These are phyloP conservation scores for Eulithis testata DNA, from an alignment of 2,888 invertebrate species.

Conservation along the genomic window DNA sequence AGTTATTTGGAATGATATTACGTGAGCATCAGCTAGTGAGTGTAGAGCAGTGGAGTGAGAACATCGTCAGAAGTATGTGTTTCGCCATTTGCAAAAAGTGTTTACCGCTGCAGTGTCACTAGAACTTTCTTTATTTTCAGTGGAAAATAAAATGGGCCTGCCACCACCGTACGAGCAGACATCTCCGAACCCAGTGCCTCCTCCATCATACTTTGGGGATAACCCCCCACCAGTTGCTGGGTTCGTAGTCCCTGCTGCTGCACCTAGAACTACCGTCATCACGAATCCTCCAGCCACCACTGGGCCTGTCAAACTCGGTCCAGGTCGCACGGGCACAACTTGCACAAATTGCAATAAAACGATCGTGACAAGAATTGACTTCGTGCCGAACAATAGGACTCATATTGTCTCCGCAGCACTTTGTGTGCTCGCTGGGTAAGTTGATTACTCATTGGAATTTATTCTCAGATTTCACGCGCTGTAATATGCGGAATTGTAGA, in stretches of 20 bases:
- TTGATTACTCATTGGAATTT: conserved; percentile 23
- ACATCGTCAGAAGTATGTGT: too few relatives aligned
- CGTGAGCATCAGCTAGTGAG: too few relatives aligned
- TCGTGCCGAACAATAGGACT: conserved; percentile 75
- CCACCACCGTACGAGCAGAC: conserved; percentile 75
- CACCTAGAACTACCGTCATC: conserved; percentile 70
- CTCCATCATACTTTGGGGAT: conserved; percentile 76
- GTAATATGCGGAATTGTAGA: conserved; percentile 16
- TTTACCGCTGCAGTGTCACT: not conserved
- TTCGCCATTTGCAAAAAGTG: too few relatives aligned
- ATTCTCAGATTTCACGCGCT: conserved; percentile 19
- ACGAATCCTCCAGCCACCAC: conserved; percentile 50
- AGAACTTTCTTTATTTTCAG: conserved; percentile 55
- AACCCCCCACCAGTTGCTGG: conserved; percentile 71
- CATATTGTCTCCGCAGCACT: conserved; percentile 77
- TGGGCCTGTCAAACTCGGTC: conserved; percentile 56
- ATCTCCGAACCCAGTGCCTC: conserved; percentile 70
- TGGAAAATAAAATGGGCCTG: conserved; percentile 81
- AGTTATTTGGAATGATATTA: too few relatives aligned
- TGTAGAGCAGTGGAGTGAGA: too few relatives aligned
- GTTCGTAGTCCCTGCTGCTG: conserved; percentile 54
- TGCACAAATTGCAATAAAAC: conserved; percentile 72
- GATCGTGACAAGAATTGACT: conserved; percentile 73
- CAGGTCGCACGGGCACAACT: conserved; percentile 72
- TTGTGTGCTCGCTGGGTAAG: conserved; percentile 76